These are phyloP conservation scores for Rhagonycha lutea DNA, from an alignment of 2,888 invertebrate species.

Conservation along the genomic window DNA sequence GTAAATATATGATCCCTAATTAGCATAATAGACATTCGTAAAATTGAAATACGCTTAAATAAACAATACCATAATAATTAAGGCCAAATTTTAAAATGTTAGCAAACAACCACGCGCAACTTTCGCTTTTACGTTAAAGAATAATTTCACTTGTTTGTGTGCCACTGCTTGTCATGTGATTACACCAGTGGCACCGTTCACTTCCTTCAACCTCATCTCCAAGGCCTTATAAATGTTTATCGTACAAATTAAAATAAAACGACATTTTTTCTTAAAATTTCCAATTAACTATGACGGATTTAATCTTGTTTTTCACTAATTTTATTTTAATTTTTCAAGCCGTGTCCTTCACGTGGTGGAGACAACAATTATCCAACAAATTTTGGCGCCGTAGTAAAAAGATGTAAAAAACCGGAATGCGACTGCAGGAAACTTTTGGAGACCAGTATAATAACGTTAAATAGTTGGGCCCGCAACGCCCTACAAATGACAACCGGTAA, in stretches of 20 bases:
- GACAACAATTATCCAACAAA: not conserved
- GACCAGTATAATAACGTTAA: conserved; percentile 1
- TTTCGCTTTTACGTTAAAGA: conserved; percentile 16
- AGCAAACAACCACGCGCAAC: conserved; percentile 1
- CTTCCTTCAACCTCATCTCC: conserved; percentile 17
- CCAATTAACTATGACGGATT: not conserved
- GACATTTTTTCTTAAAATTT: not conserved
- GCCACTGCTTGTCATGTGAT: conserved; percentile 27
- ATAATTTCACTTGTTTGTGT: conserved; percentile 26
- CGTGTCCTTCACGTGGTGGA: not conserved
- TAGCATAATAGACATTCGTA: not conserved
- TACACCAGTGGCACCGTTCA: conserved; percentile 24
- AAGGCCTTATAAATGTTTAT: conserved; percentile 19
- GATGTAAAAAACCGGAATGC: not conserved
- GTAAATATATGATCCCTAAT: not conserved
- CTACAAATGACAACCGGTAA: conserved; percentile 12
- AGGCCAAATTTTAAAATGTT: not conserved
- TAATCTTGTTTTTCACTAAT: not conserved
- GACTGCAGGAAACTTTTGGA: conserved; percentile 12
- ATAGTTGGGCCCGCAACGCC: conserved; percentile 8
- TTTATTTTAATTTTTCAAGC: not conserved
- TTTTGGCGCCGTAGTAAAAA: not conserved
- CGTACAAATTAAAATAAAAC: not conserved
- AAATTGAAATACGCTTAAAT: not conserved
- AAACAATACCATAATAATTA: not conserved